Conservation (phyloP, 2,888 invertebrate genomes). For the Pimpla rufipes region DNA sequence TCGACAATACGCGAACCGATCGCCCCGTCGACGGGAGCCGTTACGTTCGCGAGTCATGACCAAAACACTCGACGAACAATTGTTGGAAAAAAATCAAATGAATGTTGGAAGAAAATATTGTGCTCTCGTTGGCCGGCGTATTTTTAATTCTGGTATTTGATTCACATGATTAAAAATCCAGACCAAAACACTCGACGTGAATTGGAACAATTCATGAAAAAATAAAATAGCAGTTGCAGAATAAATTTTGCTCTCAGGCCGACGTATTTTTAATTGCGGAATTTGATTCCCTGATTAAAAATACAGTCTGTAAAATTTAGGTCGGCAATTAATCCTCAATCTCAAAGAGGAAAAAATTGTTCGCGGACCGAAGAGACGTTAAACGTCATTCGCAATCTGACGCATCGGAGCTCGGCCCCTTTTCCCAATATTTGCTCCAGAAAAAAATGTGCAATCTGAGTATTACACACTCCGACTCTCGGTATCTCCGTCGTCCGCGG, state of each 20-base stretch:
- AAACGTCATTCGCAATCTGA: background rate
- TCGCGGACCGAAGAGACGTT: too few relatives aligned
- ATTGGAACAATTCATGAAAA: background rate
- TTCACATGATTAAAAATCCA: too few relatives aligned
- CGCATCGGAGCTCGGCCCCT: background rate
- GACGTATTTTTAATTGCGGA: too few relatives aligned
- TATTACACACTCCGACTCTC: too few relatives aligned
- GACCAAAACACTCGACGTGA: background rate
- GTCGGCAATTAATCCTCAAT: too few relatives aligned
- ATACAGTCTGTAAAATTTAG: background rate
- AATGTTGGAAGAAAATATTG: background rate
- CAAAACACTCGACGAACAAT: background rate
- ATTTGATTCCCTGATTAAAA: too few relatives aligned
- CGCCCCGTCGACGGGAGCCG: background rate
- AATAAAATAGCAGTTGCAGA: background rate
- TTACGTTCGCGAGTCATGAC: background rate
- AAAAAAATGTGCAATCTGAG: slow-evolving; percentile 19
- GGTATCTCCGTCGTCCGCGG: background rate
- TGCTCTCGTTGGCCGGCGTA: background rate
- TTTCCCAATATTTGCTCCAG: slow-evolving; percentile 1
- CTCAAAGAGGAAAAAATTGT: too few relatives aligned
- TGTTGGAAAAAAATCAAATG: background rate
- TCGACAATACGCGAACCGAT: background rate
- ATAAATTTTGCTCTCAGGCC: background rate
- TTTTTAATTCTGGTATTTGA: too few relatives aligned